Evolutionary conservation across 2,888 invertebrate genomes (phyloP).

Genomic region (Eustalomyia histrio): DNA sequence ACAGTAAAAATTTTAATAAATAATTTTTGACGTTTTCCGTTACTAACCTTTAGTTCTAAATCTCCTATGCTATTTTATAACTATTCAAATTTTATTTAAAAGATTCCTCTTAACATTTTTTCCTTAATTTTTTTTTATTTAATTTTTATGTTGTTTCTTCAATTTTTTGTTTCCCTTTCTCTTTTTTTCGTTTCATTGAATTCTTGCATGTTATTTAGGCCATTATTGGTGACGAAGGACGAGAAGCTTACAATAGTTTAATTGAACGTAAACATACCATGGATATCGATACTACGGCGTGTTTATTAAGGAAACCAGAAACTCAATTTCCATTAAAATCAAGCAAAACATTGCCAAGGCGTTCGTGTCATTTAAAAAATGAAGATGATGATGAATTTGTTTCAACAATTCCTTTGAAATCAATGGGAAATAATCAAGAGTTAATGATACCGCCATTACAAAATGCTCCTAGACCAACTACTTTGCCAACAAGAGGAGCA

Average conservation of each 20-base stretch:
- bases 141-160: constrained; percentile 38
- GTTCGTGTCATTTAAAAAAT: constrained; percentile 69
- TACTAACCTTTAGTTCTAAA: too few species aligned
- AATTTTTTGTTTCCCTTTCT: constrained; percentile 54
- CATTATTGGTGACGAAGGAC: constrained; percentile 92
- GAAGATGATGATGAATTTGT: constrained; percentile 66
- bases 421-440: constrained; percentile 57
- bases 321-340: constrained; percentile 75
- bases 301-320: constrained; percentile 74
- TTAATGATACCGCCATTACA: constrained; percentile 70
- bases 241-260: constrained; percentile 94
- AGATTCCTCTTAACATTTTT: constrained; percentile 37
- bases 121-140: constrained; percentile 65
- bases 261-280: constrained; percentile 86
- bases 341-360: constrained; percentile 75
- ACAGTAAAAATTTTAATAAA: too few species aligned
- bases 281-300: constrained; percentile 72
- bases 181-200: constrained; percentile 59
- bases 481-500: constrained; percentile 77
- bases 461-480: constrained; percentile 77
- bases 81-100: too few species aligned
- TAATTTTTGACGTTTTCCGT: too few species aligned
- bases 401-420: constrained; percentile 20
- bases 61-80: too few species aligned
- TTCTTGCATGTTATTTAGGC: constrained; percentile 81